Percentiles rank a stretch among this genome's conserved stretches.
These are phyloP conservation scores for Catocala sponsa DNA, from an alignment of 2,888 invertebrate species.

Conservation along the genomic window DNA sequence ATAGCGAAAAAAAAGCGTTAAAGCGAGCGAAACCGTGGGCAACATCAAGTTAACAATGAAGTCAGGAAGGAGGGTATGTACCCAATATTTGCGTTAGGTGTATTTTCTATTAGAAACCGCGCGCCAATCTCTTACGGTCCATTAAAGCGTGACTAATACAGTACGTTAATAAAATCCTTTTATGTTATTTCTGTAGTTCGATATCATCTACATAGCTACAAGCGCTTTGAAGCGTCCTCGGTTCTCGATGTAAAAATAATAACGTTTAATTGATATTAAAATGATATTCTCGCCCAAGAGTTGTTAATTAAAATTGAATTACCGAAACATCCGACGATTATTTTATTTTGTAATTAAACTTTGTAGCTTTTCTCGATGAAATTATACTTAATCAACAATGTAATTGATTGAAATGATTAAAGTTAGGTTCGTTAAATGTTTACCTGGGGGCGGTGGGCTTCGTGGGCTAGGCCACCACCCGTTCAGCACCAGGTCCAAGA, in stretches of 20 bases:
- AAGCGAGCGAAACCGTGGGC: too few relatives aligned
- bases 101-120: background rate
- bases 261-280: background rate
- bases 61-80: too few relatives aligned
- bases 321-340: too few relatives aligned
- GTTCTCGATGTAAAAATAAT: background rate
- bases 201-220: background rate
- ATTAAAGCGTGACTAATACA: constrained; percentile 6
- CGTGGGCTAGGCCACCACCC: too few relatives aligned
- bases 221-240: background rate
- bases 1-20: too few relatives aligned
- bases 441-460: too few relatives aligned
- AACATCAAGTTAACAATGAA: background rate
- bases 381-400: too few relatives aligned
- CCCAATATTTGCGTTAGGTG: background rate
- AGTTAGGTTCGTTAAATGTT: too few relatives aligned
- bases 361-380: too few relatives aligned
- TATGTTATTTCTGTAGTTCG: constrained; percentile 6
- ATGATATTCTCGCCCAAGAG: background rate
- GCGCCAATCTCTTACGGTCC: background rate
- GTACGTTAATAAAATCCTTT: constrained; percentile 8
- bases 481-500: too few relatives aligned
- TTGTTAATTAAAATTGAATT: background rate
- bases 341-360: too few relatives aligned
- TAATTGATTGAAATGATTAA: too few relatives aligned